A percentile compares a stretch with the other conserved stretches of the same genome.
Conservation (phyloP, 1,140 invertebrate genomes). For the Gyrodactylus bullatarudis region DNA sequence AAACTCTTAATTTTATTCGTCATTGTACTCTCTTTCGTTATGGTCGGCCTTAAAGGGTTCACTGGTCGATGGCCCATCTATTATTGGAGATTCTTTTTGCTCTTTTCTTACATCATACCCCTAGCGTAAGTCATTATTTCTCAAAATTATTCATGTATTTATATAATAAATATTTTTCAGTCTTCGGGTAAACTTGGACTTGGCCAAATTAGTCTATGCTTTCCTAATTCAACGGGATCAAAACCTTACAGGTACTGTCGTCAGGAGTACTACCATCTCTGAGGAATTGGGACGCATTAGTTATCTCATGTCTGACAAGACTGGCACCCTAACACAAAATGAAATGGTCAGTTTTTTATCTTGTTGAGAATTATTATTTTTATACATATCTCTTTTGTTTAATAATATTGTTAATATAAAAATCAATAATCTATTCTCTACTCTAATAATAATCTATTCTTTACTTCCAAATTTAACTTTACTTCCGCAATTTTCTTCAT, state of each 20-base stretch:
- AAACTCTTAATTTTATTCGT: constrained; percentile 76
- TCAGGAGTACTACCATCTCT: constrained; percentile 83
- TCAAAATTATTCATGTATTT: background rate
- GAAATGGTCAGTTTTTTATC: constrained; percentile 36
- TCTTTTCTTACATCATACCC: constrained; percentile 96
- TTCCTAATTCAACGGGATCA: constrained; percentile 76
- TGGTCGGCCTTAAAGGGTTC: constrained; percentile 44
- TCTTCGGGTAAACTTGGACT: constrained; percentile 80
- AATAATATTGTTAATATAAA: background rate
- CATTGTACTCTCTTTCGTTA: constrained; percentile 49
- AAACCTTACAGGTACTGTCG: constrained; percentile 64
- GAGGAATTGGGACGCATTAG: constrained; percentile 69
- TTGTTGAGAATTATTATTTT: background rate
- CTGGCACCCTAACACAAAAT: constrained; percentile 87
- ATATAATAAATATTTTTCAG: constrained; percentile 22
- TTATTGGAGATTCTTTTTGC: constrained; percentile 66
- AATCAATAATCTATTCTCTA: no score
- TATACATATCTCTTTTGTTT: background rate
- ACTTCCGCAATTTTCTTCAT: no score
- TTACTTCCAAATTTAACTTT: no score
- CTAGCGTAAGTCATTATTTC: constrained; percentile 32
- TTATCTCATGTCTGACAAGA: constrained; percentile 82
- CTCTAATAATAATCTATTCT: no score
- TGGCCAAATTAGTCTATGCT: constrained; percentile 86
- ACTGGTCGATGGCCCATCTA: constrained; percentile 78